Evolutionary conservation across 2,888 invertebrate genomes (phyloP).

Genomic region (Hirtodrosophila histrioides): DNA sequence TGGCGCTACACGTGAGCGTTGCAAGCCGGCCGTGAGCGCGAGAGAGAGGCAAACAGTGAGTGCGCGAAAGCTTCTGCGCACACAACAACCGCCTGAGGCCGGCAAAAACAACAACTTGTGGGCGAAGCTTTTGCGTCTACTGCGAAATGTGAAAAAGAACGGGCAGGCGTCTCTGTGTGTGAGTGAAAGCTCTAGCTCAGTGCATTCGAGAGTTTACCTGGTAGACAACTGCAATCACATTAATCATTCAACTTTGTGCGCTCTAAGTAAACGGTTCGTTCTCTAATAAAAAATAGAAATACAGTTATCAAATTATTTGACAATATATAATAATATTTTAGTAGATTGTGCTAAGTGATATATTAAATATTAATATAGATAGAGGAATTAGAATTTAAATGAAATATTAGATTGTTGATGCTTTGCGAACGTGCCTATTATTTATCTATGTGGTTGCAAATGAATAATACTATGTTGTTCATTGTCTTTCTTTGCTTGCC

Average conservation of each 20-base stretch:
- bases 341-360: background rate
- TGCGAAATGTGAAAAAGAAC: slow-evolving; percentile 64
- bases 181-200: slow-evolving; percentile 20
- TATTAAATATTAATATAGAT: too few relatives aligned
- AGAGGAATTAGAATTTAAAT: too few relatives aligned
- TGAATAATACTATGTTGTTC: slow-evolving; percentile 29
- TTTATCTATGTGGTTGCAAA: slow-evolving; percentile 11
- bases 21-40: slow-evolving; percentile 8
- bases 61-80: slow-evolving; percentile 23
- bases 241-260: slow-evolving; percentile 65
- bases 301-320: too few relatives aligned
- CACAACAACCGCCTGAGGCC: slow-evolving; percentile 20
- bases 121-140: slow-evolving; percentile 50
- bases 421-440: background rate
- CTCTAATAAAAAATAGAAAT: background rate
- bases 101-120: slow-evolving; percentile 28
- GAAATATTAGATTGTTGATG: too few relatives aligned
- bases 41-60: slow-evolving; percentile 20
- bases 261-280: slow-evolving; percentile 59
- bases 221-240: slow-evolving; percentile 14
- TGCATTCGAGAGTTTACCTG: slow-evolving; percentile 22
- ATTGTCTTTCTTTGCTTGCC: slow-evolving; percentile 6
- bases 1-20: slow-evolving; percentile 75
- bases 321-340: too few relatives aligned
- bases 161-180: slow-evolving; percentile 41